Percentiles rank a stretch among this genome's conserved stretches.
Conservation (phyloP, 2,113 vertebrate genomes). For the Hyaena hyaena region DNA sequence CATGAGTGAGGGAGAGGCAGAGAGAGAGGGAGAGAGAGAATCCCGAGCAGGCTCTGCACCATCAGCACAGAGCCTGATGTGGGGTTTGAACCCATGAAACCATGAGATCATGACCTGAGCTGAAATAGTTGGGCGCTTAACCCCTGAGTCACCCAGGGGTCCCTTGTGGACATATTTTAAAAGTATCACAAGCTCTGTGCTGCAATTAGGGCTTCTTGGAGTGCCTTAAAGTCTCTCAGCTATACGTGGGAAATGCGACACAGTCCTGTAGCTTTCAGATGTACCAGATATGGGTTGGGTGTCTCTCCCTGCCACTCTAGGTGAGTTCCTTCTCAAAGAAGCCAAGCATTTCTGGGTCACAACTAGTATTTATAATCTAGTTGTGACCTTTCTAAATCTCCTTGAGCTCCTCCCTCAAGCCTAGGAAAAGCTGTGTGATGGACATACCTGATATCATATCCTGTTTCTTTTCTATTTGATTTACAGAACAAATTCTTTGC, state of each 20-base stretch:
- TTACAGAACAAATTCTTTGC: background rate
- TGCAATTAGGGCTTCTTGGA: background rate
- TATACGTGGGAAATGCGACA: background rate
- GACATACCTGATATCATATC: background rate
- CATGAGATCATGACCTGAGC: too few species aligned
- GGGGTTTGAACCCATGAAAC: too few species aligned
- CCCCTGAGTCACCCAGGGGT: too few species aligned
- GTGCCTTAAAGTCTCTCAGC: background rate
- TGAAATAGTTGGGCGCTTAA: too few species aligned
- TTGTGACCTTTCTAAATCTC: background rate
- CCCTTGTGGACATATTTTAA: background rate
- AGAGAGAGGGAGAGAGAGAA: too few species aligned
- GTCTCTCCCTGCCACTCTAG: background rate
- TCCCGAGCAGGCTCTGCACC: too few species aligned
- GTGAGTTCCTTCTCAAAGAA: background rate
- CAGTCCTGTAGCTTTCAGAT: background rate
- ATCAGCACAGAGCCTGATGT: too few species aligned
- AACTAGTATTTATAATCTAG: background rate
- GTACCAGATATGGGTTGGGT: background rate
- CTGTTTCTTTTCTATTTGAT: background rate
- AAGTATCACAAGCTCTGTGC: background rate
- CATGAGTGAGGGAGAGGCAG: too few species aligned
- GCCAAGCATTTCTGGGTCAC: too few species aligned
- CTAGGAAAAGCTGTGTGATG: background rate
- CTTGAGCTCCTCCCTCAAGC: background rate